Percentiles rank a stretch among this genome's conserved stretches.
These are phyloP conservation scores for Ceraclea dissimilis DNA, from an alignment of 2,888 invertebrate genomes.

Conservation along the genomic window DNA sequence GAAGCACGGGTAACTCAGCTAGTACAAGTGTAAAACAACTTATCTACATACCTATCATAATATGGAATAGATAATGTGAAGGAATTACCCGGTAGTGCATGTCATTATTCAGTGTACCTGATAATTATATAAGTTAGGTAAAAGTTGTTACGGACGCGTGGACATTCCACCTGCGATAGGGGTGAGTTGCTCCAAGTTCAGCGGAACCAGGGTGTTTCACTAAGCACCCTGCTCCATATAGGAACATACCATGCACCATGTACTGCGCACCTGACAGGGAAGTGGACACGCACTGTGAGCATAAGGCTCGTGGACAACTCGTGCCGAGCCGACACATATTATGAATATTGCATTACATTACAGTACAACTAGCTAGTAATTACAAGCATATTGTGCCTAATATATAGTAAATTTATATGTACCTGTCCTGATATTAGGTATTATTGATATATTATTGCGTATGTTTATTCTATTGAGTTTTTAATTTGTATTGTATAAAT, in stretches of 20 bases:
- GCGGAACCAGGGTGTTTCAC: background rate
- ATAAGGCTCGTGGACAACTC: background rate
- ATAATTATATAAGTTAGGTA: background rate
- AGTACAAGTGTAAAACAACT: too few relatives aligned
- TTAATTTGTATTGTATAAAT: too few relatives aligned
- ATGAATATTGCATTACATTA: background rate
- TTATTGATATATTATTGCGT: too few relatives aligned
- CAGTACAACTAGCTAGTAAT: too few relatives aligned
- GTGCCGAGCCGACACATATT: background rate
- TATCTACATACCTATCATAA: too few relatives aligned
- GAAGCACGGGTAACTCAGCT: too few relatives aligned
- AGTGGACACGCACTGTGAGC: background rate
- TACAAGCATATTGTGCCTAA: background rate
- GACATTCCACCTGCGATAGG: conserved; percentile 2
- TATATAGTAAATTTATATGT: too few relatives aligned
- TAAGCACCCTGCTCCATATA: background rate
- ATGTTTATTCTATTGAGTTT: too few relatives aligned
- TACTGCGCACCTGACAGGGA: background rate
- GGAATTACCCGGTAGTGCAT: background rate
- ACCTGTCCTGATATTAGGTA: too few relatives aligned
- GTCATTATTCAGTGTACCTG: background rate
- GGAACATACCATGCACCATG: background rate
- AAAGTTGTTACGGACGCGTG: background rate
- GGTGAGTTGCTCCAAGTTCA: background rate
- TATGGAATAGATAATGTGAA: background rate